Evolutionary conservation across 2,888 invertebrate genomes (phyloP), one percentile per base, ranked within the genome.

Genomic region (Oeneis ivallda): DNA sequence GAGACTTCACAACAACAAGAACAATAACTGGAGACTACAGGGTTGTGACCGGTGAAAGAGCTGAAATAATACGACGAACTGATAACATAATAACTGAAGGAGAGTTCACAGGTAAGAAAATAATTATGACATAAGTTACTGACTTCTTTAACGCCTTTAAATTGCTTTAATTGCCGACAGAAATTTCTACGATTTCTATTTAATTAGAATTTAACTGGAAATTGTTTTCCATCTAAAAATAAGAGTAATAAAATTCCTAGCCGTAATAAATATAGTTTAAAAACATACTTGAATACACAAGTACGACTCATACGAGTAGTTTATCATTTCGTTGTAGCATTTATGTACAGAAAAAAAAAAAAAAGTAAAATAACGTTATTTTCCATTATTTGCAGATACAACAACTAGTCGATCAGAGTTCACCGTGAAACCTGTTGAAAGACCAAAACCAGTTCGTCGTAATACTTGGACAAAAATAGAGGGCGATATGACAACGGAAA

Each of bases 391-490:
- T 92, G 72, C 83, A 96, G 96, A 94, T 85, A 91, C 93, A 65
- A 96, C 96, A 66, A 96, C 96, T 60, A 93, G 93, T 61, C 94
- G 94, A 75, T 85, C 93, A 68, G 95, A 94, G 79, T 96, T 94
- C 81, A 95, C 95, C 71, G 93, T 94, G n/a, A 93, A 94, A 81
- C 93, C 93, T 70, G 90, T 92, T 7, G 95, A 95, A 81, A 88
- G 94, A 75, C 93, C 94, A 52, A 93, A 89, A 76, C 93, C 94
- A 66, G 93, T 95, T 57, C 91, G 96, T 73, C 93, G 96, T 62
- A 95, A 96, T 76, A 96, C 96, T 1, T 96, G 94, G 92, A 96
- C 96, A 0, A 96, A 96, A 82, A 87, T 95, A 53, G 95, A 95
- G 85, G 96, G 95, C 39, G 95, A 96, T 64, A 94, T 96, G 84